Percentiles rank a stretch among this genome's conserved stretches.
Conservation (phyloP, 2,797 vertebrate genomes). For the Microctenopoma stevenorrisi region DNA sequence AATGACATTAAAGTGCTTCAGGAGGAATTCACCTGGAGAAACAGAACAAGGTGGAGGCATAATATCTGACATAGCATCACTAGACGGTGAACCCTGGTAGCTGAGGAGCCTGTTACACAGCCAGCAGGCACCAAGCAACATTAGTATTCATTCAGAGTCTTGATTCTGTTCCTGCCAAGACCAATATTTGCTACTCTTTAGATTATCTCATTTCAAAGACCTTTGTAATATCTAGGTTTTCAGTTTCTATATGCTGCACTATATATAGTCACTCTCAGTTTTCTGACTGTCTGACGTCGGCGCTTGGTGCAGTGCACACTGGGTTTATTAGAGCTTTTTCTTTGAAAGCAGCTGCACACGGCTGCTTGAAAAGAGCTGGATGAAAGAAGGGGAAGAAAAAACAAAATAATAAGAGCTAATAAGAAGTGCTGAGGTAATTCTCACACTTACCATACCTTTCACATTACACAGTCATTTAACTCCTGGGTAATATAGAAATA, state of each 20-base stretch:
- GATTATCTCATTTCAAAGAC: background rate
- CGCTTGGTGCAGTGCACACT: background rate
- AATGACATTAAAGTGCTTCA: too few relatives aligned
- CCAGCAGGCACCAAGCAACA: background rate
- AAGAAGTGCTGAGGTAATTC: background rate
- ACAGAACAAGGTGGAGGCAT: background rate
- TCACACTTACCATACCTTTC: background rate
- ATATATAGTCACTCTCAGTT: background rate
- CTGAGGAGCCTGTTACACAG: background rate
- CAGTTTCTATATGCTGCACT: background rate
- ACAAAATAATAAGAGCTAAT: conserved; percentile 7
- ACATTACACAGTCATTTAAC: conserved; percentile 9
- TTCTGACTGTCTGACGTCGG: background rate
- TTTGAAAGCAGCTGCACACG: background rate
- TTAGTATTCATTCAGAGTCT: background rate
- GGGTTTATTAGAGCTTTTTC: conserved; percentile 6
- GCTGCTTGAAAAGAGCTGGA: conserved; percentile 4
- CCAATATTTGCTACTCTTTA: background rate
- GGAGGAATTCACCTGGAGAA: too few relatives aligned
- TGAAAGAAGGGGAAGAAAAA: background rate
- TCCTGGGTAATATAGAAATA: background rate
- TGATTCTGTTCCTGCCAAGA: background rate
- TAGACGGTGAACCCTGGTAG: background rate
- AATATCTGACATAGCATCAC: background rate
- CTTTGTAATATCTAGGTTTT: too few relatives aligned